Evolutionary conservation across 2,888 invertebrate genomes (phyloP), one percentile per base, ranked within the genome.

Genomic region (Acanthococcus lagerstroemiae): DNA sequence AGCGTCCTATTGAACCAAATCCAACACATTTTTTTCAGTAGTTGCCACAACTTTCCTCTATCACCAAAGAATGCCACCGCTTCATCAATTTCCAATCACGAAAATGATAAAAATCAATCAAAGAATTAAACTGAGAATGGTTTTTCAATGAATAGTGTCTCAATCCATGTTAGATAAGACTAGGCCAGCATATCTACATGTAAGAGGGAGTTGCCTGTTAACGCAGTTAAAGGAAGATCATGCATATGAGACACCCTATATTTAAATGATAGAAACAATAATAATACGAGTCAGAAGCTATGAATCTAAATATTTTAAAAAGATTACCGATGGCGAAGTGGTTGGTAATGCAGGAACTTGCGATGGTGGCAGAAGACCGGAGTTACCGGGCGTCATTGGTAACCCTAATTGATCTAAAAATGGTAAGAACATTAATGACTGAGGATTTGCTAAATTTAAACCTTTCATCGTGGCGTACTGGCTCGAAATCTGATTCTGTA

Each of bases 341-440:
- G 50, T 50, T 17, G 52, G 52, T 37, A 63, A 12, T 5, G 50
- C 6, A 48, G 61, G 52, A 52, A 61, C 61, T 19, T 50, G 5
- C 17, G 26, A 22, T 22, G 61, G 52, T 15, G 61, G 50, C 9
- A 50, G 21, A 22, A 52, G 24, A 15, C 44, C 25, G 22, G 25
- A 45, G 46, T 5, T n/a, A 7, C 37, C n/a, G n/a, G n/a, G n/a
- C n/a, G n/a, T n/a, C 37, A 37, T 1, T 48, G 57, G 30, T 12
- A 44, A 7, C 30, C 56, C 75, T 74, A 84, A 78, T 72, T 84
- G 84, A 72, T 84, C 87, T 72, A 87, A 76, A 70, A 87, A 80
- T n/a, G 87, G 87, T 68, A 87, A 78, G 72, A 87, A 82, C 74
- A 83, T 82, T 67, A 87, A 79, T 2, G 84, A 79, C 72, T 81